Base-by-base conservation (phyloP, 1,140 invertebrate genomes). In the Lasioglossum albipes region DNA sequence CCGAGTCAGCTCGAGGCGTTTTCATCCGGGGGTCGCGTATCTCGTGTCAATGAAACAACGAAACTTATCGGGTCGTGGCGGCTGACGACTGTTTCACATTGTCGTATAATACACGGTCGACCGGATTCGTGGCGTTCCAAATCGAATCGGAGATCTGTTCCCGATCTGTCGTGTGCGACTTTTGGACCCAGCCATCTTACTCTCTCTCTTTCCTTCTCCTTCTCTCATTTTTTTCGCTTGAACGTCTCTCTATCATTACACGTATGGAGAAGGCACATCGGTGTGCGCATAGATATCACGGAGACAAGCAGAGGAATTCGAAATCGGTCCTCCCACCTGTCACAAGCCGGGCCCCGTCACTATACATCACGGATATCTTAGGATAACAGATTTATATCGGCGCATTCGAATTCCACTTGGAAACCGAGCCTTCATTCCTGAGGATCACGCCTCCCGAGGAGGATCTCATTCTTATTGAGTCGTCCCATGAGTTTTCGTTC, bases 381-480 rank as follows among this genome's bases (percentile, higher is more conserved):
- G 71, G 80, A 87, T 87, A 88, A 88, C 85, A 83, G 78, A 88
- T 88, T 85, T 87, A 81, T 81, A 87, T 85, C 75, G 67, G 77
- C 57, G 84, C 64, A 59, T 65, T 59, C n/a, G 57, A 81, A 85
- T 84, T 82, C 65, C 80, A 52, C 22, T 61, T 62, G 59, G 36
- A 84, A 80, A 79, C 57, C 20, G 52, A 68, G 31, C 59, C 66
- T 10, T 10, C 61, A 12, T 54, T 57, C 57, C 18, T 20, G 18
- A 42, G 42, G 42, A 59, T 79, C 77, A 49, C 70, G 69, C 77
- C 61, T 66, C 41, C 61, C 20, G 22, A 79, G 69, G 49, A 73
- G 70, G 59, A 70, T n/a, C 22, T 27, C 9, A 9, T 7, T 59
- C 20, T 54, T 54, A 54, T 54, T 54, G 16, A 20, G 0, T 20